Conservation (phyloP, 2,113 vertebrate species). For the Misgurnus mizolepis region DNA sequence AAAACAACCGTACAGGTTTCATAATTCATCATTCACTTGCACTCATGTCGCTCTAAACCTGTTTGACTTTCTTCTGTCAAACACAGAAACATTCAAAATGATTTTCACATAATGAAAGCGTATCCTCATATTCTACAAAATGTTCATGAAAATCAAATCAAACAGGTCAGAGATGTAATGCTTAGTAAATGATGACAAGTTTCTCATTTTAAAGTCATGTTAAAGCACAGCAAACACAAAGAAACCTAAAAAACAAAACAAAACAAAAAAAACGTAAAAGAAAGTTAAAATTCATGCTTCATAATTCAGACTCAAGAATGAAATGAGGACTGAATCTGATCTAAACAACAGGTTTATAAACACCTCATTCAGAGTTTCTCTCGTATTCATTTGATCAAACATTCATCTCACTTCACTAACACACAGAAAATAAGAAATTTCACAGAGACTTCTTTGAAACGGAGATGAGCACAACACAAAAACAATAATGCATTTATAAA, state of each 20-base stretch:
- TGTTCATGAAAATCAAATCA: neutral
- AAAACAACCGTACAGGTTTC: constrained; percentile 14
- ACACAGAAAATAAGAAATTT: constrained; percentile 35
- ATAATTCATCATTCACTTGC: neutral
- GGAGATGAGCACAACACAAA: constrained; percentile 6
- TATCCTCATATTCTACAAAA: too few species aligned
- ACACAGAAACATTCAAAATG: too few species aligned
- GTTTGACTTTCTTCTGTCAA: neutral
- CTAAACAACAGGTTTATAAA: constrained; percentile 17
- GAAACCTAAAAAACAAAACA: constrained; percentile 5
- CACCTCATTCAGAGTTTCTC: neutral
- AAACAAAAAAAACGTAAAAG: neutral
- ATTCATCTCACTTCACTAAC: constrained; percentile 3
- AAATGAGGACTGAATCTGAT: constrained; percentile 1
- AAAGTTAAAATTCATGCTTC: neutral
- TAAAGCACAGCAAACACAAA: constrained; percentile 36
- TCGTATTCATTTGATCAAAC: neutral
- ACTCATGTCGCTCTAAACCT: neutral
- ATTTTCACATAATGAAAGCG: too few species aligned
- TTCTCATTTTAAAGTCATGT: neutral
- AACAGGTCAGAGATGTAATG: neutral
- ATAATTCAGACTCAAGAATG: constrained; percentile 10
- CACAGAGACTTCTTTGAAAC: constrained; percentile 22
- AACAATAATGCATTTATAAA: neutral
- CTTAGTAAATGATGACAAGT: neutral